Base-by-base conservation (phyloP, 2,797 vertebrate species). In the Notolabrus celidotus region DNA sequence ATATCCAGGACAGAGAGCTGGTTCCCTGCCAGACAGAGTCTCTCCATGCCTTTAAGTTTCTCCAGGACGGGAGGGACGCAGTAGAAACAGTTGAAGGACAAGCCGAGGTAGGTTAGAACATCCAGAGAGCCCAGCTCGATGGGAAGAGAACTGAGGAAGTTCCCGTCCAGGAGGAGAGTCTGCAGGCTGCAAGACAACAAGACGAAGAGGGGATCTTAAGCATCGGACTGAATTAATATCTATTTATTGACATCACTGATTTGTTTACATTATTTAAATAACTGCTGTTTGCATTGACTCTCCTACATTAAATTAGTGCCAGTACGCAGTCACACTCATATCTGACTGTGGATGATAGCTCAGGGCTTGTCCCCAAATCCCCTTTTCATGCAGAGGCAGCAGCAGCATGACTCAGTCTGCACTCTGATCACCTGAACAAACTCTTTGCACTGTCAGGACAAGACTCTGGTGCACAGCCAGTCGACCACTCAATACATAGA, bases 21-120 rank as follows among this genome's bases (percentile, higher is more conserved):
- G 88, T 99, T 99, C 72, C 97, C 98, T 19, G 97, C 94, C 96
- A 99, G 95, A 59, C 97, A 98, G 12, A 99, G 96, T 45, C 95
- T 95, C 83, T 99, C 97, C 90, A 97, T 75, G 49, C 93, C 93
- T 17, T 89, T 79, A 57, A 99, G 89, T 43, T 95, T 96, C 90
- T 98, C 96, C 84, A 99, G 84, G 14, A 98, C 92, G 3, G 92
- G 83, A 2, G 97, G 96, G 73, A 96, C 85, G 86, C 92, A 81
- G 55, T 86, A 91, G 92, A 99, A 98, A 64, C 94, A 92, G 10
- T 99, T 99, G 92, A 99, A 99, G 87, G 97, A 98, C 71, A 99
- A 90, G 66, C 97, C 95, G 12, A 99, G 92, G 34, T 97, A 98
- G 87, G 88, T 94, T 72, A 99, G 95, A 39, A 93, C 92, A 71